phyloP scores from a whole-genome alignment of 2,113 vertebrate genomes.

The Xiphophorus maculatus region DNA sequence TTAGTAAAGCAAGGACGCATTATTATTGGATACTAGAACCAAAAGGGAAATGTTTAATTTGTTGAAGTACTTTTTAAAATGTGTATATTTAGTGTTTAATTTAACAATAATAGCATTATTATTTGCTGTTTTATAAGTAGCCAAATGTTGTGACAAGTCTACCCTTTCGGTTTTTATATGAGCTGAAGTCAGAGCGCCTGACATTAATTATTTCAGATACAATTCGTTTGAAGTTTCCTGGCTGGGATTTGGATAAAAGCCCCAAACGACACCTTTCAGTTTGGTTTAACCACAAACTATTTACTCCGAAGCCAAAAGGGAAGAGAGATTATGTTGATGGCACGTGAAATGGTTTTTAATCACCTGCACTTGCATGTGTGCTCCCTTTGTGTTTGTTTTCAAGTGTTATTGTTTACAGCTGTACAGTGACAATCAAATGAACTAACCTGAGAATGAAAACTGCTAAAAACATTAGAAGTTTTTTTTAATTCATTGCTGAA shows the following conservation, averaged over 20 bases:
- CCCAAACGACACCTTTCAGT: not conserved
- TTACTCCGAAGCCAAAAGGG: not conserved
- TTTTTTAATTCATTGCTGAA: not conserved
- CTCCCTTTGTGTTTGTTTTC: not conserved
- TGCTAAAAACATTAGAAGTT: not conserved
- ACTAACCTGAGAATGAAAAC: not conserved
- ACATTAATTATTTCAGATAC: no score
- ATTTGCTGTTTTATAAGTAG: slow-evolving; percentile 1
- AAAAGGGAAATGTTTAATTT: slow-evolving; percentile 33
- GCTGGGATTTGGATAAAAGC: not conserved
- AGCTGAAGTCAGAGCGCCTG: no score
- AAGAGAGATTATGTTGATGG: not conserved
- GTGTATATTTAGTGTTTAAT: slow-evolving; percentile 46
- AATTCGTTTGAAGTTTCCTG: no score
- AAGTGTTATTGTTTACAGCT: slow-evolving; percentile 5
- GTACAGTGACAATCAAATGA: slow-evolving; percentile 44
- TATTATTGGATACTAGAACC: slow-evolving; percentile 11
- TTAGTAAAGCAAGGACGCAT: slow-evolving; percentile 30
- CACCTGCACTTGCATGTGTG: no score
- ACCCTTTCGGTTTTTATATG: not conserved
- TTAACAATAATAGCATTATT: not conserved
- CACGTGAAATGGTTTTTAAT: not conserved
- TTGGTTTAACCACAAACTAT: not conserved
- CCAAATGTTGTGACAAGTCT: not conserved
- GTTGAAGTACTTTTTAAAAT: slow-evolving; percentile 1